Conservation (phyloP, 2,888 invertebrate genomes). For the Epicampocera succincta region DNA sequence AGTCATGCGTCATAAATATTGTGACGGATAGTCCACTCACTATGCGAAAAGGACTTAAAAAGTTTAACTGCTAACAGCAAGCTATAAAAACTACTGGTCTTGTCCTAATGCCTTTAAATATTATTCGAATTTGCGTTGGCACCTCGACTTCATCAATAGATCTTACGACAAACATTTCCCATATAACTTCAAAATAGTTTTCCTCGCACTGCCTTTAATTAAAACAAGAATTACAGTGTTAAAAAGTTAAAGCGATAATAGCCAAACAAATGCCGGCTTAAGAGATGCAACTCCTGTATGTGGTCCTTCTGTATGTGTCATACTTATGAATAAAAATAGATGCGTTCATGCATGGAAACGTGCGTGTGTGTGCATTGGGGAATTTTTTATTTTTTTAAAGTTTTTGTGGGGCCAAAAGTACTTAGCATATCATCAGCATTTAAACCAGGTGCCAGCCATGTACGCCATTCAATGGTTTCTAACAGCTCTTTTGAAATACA, state of each 20-base stretch:
- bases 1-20: too few species aligned
- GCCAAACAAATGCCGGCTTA: background rate
- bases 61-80: too few species aligned
- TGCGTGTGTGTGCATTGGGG: background rate
- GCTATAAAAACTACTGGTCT: too few species aligned
- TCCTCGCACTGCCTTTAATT: slow-evolving; percentile 14
- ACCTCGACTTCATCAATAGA: too few species aligned
- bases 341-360: background rate
- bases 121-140: too few species aligned
- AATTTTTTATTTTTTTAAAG: slow-evolving; percentile 18
- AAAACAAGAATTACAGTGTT: background rate
- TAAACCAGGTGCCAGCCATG: slow-evolving; percentile 68
- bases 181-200: background rate
- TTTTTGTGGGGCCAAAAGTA: slow-evolving; percentile 59
- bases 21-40: too few species aligned
- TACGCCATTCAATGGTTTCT: slow-evolving; percentile 55
- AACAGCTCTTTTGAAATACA: slow-evolving; percentile 57
- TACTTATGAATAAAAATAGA: background rate
- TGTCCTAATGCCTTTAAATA: too few species aligned
- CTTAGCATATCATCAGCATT: slow-evolving; percentile 72
- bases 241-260: background rate
- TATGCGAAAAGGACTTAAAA: too few species aligned
- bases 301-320: background rate
- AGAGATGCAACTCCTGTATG: background rate
- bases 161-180: too few species aligned